Base-by-base conservation (phyloP, 1,140 invertebrate species). In the Elymnias hypermnestra region DNA sequence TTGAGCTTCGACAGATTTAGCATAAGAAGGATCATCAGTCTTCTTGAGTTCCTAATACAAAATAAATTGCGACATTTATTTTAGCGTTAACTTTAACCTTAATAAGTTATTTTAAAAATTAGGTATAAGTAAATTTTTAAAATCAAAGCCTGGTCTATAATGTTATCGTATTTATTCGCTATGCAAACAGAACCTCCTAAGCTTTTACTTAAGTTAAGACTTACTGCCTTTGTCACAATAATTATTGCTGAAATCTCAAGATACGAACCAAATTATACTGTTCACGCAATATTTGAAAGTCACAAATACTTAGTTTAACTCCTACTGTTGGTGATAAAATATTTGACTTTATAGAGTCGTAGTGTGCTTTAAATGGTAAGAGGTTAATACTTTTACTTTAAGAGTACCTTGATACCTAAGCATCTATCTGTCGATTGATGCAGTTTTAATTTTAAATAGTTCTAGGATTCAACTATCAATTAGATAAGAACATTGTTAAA, bases 1-100 rank as follows among this genome's bases (percentile, higher is more conserved):
- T 85, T 76, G 74, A 67, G 70, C 71, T 69, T 82, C 78, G 83
- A 82, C 73, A 83, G 78, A 85, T 83, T 83, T 83, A 61, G 61
- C 66, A 63, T 82, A 65, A 85, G 78, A 83, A 82, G 76, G 79
- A 78, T 57, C 71, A 74, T 73, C 71, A 57, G 60, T 75, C 67
- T 62, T 54, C 44, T 62, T 49, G 38, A 67, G 63, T 67, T 57
- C 57, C 53, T 39, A 33, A 49, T 55, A 63, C 55, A 71, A 53
- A 70, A 67, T 72, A 66, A 62, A 47, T 44, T 13, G 31, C 28
- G 25, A 50, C 37, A 55, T 59, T 72, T 66, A 74, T 60, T 55
- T 56, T 75, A 70, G 74, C 66, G 51, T 23, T n/a, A n/a, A n/a
- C n/a, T n/a, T n/a, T n/a, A n/a, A n/a, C n/a, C n/a, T n/a, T n/a